Percentiles rank a stretch among this genome's conserved stretches.
phyloP scores from a whole-genome alignment of 2,113 vertebrate genomes.

The Oncorhynchus keta region DNA sequence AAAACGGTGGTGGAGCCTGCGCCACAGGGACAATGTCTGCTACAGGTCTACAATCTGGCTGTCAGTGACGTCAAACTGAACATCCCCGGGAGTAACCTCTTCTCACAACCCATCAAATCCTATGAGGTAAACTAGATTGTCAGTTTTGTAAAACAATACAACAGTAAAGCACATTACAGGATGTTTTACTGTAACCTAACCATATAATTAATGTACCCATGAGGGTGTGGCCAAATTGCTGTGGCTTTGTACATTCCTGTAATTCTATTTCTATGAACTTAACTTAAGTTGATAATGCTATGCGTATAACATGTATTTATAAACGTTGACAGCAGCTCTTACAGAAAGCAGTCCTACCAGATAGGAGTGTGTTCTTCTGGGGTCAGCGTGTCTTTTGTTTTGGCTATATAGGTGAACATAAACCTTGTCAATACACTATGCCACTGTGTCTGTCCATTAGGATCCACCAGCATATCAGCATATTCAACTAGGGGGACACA shows the following conservation, averaged over 20 bases:
- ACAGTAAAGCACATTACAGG: too few species aligned
- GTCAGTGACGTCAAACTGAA: constrained; percentile 68
- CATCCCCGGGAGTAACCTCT: constrained; percentile 55
- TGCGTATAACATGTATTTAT: too few species aligned
- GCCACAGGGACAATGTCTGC: constrained; percentile 72
- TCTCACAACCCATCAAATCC: constrained; percentile 67
- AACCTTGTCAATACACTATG: background rate
- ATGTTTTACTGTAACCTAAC: too few species aligned
- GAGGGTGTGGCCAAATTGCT: too few species aligned
- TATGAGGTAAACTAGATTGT: constrained; percentile 71
- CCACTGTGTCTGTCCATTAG: constrained; percentile 60
- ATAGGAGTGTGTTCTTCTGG: too few species aligned
- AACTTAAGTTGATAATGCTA: too few species aligned
- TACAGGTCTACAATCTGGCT: constrained; percentile 86
- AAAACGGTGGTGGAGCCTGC: constrained; percentile 76
- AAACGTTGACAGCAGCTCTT: too few species aligned
- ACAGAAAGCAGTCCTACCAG: too few species aligned
- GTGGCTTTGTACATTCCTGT: too few species aligned
- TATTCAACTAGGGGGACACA: constrained; percentile 65
- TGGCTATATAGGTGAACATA: background rate
- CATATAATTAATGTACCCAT: too few species aligned
- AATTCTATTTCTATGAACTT: too few species aligned
- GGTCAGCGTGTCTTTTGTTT: too few species aligned
- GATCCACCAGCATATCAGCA: constrained; percentile 78
- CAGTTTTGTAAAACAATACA: background rate